A percentile compares a stretch with the other conserved stretches of the same genome.
phyloP scores from a whole-genome alignment of 1,140 invertebrate species.

The Drosophila nasuta region DNA sequence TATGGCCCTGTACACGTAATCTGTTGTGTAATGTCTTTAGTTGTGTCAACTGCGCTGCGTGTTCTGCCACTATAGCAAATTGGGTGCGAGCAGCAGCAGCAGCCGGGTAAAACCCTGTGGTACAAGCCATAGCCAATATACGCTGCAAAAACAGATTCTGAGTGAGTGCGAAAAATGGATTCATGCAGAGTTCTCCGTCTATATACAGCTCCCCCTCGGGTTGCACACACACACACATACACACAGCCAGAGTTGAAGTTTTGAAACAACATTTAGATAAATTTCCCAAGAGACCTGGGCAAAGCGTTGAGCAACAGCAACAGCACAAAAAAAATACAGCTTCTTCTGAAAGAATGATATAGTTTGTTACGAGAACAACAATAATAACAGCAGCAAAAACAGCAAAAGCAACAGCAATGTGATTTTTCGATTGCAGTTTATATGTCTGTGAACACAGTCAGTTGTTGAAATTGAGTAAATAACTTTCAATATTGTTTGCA shows the following conservation, averaged over 20 bases:
- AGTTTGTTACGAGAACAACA: conserved; percentile 29
- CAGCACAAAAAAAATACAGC: neutral
- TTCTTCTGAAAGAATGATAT: conserved; percentile 53
- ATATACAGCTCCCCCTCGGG: too few species aligned
- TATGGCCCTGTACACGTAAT: conserved; percentile 71
- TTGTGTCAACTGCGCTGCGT: conserved; percentile 76
- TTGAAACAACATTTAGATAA: conserved; percentile 84
- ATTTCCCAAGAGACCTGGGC: conserved; percentile 73
- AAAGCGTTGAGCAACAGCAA: conserved; percentile 17
- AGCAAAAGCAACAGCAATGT: conserved; percentile 16
- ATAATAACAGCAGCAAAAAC: conserved; percentile 22
- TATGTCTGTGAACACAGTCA: conserved; percentile 41
- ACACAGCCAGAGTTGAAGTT: conserved; percentile 66
- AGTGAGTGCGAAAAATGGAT: conserved; percentile 75
- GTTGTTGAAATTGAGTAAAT: conserved; percentile 36
- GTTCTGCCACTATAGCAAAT: conserved; percentile 34
- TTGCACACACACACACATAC: neutral
- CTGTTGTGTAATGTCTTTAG: conserved; percentile 84
- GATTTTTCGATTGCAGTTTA: conserved; percentile 37
- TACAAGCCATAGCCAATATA: conserved; percentile 26
- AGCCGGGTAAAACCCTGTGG: neutral
- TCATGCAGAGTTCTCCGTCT: conserved; percentile 27
- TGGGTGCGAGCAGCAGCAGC: neutral
- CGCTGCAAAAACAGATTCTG: conserved; percentile 68
- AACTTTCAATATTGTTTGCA: conserved; percentile 25